Base-by-base conservation (phyloP, 2,888 invertebrate genomes). In the Venustoraphidia nigricollis region DNA sequence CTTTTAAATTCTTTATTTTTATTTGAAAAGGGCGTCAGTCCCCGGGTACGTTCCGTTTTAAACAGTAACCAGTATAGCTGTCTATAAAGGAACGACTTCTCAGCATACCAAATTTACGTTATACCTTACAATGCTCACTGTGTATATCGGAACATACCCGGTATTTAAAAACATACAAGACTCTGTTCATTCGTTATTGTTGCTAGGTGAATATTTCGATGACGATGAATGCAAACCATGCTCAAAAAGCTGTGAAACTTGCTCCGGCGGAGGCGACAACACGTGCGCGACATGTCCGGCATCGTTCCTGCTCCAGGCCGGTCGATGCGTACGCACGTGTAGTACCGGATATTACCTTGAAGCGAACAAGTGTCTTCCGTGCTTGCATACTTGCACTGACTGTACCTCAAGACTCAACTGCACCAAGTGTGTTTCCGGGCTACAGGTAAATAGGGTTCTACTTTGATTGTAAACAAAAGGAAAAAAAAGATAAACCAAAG, bases 401-500 rank as follows among this genome's bases (percentile, higher is more conserved):
- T 90, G 89, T 63, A 79, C 80, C 4, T 83, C 87, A 1, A 75
- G 86, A 46, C 73, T 83, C 49, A 87, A 88, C 64, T 91, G 90
- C 61, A 87, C 86, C 0, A 71, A 79, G 27, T 91, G 91, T 61
- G 74, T 77, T n/a, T 75, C 77, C 46, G 79, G 85, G 1, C 68
- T 89, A 55, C 77, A 85, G 57, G 67, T 67, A 55, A 56, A 52
- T 51, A 34, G n/a, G n/a, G n/a, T n/a, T n/a, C n/a, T n/a, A n/a
- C n/a, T n/a, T n/a, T n/a, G n/a, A n/a, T n/a, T n/a, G n/a, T n/a
- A n/a, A n/a, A n/a, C n/a, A n/a, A n/a, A n/a, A n/a, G n/a, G n/a
- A n/a, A n/a, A n/a, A n/a, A n/a, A n/a, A n/a, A n/a, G n/a, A n/a
- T n/a, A n/a, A n/a, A n/a, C n/a, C n/a, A n/a, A n/a, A n/a, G n/a